Base-by-base conservation (phyloP, 2,113 vertebrate species). In the Puntigrus tetrazona region DNA sequence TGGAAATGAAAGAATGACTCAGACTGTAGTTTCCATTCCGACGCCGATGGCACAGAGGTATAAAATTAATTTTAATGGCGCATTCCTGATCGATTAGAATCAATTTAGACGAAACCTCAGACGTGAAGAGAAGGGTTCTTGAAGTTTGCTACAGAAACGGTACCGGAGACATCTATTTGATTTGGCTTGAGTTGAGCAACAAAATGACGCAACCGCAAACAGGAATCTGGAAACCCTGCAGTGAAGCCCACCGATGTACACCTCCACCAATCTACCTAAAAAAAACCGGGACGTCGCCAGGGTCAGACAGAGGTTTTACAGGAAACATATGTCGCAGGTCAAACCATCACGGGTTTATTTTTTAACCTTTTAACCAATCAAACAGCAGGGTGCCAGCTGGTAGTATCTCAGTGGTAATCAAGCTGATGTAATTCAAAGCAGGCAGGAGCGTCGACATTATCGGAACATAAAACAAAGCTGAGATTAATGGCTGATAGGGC, bases 401-500 rank as follows among this genome's bases (percentile, higher is more conserved):
- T 13, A 34, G 29, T 22, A 36, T 77, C 75, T 77, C 75, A 34
- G 16, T 3, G 50, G 50, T 57, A 77, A 77, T 77, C 75, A 77
- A 77, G 50, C 34, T 34, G 75, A 52, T 55, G 75, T 55, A 77
- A 77, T 77, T 77, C 75, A 36, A 77, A 31, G 50, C 50, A 25
- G 75, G 11, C 50, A 57, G 75, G 20, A 77, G 75, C 22, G 45
- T 25, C 29, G 9, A 36, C 75, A 52, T 77, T 50, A 22, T 57
- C 9, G 50, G 50, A 36, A 77, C 50, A 57, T 77, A 57, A 77
- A 77, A 77, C 75, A 77, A 77, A 77, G 75, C 50, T 55, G 75
- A 77, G 75, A 57, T 57, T 57, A 77, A 77, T 57, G 50, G 50
- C 50, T 36, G 75, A 77, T 57, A 77, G 75, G 50, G 13, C 75